Conservation (phyloP, 2,888 invertebrate genomes). For the Drosophila melanocephala region DNA sequence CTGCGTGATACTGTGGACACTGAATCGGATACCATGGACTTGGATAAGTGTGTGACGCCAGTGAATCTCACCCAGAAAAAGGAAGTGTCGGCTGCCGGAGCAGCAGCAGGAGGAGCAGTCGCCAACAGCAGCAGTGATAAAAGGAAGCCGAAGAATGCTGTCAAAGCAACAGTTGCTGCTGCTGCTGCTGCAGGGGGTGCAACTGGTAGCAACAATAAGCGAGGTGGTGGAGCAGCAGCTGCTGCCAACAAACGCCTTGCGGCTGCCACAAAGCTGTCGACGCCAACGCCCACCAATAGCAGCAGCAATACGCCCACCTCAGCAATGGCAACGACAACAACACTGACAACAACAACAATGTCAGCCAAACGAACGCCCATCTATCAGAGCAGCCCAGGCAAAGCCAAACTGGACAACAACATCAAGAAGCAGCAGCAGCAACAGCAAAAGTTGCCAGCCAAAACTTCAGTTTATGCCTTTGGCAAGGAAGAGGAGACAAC, state of each 20-base stretch:
- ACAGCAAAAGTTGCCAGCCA: slow-evolving; percentile 14
- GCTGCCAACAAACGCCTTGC: slow-evolving; percentile 37
- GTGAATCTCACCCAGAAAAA: slow-evolving; percentile 77
- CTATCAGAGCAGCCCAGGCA: slow-evolving; percentile 85
- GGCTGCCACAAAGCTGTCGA: slow-evolving; percentile 24
- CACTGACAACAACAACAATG: slow-evolving; percentile 32
- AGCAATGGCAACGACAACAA: slow-evolving; percentile 25
- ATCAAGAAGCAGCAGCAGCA: slow-evolving; percentile 60
- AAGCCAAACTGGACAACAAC: slow-evolving; percentile 44
- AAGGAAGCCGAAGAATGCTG: slow-evolving; percentile 48
- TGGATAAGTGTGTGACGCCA: slow-evolving; percentile 63
- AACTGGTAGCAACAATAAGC: slow-evolving; percentile 17
- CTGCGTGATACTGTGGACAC: slow-evolving; percentile 37
- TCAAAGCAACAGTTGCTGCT: slow-evolving; percentile 21
- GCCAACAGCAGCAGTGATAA: slow-evolving; percentile 36
- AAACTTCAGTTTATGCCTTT: slow-evolving; percentile 89
- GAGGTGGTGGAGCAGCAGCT: slow-evolving; percentile 30
- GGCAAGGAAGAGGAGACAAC: slow-evolving; percentile 88
- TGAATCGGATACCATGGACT: slow-evolving; percentile 55
- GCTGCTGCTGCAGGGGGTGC: slow-evolving; percentile 8
- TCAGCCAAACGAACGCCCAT: slow-evolving; percentile 86
- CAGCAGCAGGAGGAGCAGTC: not conserved
- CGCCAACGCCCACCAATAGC: slow-evolving; percentile 26
- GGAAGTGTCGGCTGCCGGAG: not conserved
- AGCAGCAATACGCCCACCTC: slow-evolving; percentile 36